Evolutionary conservation across 2,113 vertebrate genomes (phyloP), one percentile per base, ranked within the genome.

Genomic region (Panthera uncia): DNA sequence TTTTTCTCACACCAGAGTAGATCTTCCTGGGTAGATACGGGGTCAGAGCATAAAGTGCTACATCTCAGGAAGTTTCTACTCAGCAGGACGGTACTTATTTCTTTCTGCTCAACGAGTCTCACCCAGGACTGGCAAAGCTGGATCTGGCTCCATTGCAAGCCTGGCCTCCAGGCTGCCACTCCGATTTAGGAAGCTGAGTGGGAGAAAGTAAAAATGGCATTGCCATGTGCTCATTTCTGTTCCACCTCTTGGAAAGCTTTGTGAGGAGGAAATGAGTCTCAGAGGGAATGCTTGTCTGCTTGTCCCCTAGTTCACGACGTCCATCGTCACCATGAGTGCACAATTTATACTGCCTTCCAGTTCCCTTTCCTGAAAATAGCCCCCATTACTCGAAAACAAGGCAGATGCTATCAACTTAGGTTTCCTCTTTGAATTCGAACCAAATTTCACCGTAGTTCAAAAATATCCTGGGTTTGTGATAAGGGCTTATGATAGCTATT

Each of bases 151-250:
- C n/a, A 2, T 0, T 11, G 41, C 15, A 65, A 57, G 33, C 68
- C 41, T 31, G 36, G 15, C 6, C 73, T 83, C 63, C 33, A 38
- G 78, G 55, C 11, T 69, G 31, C 68, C 45, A 5, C 48, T 55
- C 33, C 52, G 63, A 19, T 55, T 92, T 86, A 87, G 55, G 23
- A 93, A 86, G 48, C 50, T 57, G n/a, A 55, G 48, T 57, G 73
- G 68, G n/a, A 80, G 36, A 94, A 93, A 69, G 76, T n/a, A n/a
- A 96, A 94, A 96, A 50, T 16, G n/a, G 16, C 16, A 14, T 9
- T 5, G 1, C 21, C 55, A 36, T 25, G 7, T 76, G 8, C 16
- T 93, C 61, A 50, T 93, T 71, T 82, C 36, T 52, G 36, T 65
- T 5, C 38, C 29, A 23, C 27, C 9, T 36, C 73, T 85, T 41